Evolutionary conservation across 2,113 vertebrate genomes (phyloP).

Genomic region (Sialia sialis): DNA sequence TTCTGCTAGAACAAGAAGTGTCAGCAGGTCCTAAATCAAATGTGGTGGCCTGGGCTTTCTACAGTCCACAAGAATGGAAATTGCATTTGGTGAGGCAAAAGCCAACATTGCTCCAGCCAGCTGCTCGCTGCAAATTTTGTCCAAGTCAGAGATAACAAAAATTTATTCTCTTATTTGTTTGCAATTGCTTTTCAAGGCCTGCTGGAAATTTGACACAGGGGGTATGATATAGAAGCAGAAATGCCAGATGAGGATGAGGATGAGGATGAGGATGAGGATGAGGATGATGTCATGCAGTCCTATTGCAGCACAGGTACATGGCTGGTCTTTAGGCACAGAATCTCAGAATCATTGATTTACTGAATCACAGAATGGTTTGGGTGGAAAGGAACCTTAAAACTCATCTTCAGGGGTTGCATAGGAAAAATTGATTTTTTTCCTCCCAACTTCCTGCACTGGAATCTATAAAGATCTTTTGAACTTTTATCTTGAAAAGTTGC

Average conservation of each 20-base stretch:
- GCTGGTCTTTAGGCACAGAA: not conserved
- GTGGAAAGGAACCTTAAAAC: not conserved
- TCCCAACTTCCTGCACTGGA: not conserved
- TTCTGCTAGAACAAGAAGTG: not conserved
- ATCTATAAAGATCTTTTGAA: not conserved
- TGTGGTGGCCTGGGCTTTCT: not conserved
- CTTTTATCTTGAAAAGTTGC: not conserved
- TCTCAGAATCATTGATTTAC: not conserved
- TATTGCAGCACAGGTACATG: not conserved
- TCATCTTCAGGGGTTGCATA: not conserved
- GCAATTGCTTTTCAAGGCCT: not conserved
- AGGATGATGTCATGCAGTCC: not conserved
- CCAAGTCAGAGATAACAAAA: not conserved
- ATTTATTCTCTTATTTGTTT: not conserved
- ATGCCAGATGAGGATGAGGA: not conserved
- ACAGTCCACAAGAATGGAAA: not conserved
- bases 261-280: not conserved
- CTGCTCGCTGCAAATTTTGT: not conserved
- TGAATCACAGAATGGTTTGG: not conserved
- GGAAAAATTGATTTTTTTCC: not conserved
- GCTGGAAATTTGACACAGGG: slow-evolving; percentile 1
- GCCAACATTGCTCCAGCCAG: not conserved
- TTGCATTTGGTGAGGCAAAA: not conserved
- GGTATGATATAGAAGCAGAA: not conserved
- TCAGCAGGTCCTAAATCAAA: not conserved